phyloP scores from a whole-genome alignment of 2,797 vertebrate genomes.

The Darevskia nairensis region DNA sequence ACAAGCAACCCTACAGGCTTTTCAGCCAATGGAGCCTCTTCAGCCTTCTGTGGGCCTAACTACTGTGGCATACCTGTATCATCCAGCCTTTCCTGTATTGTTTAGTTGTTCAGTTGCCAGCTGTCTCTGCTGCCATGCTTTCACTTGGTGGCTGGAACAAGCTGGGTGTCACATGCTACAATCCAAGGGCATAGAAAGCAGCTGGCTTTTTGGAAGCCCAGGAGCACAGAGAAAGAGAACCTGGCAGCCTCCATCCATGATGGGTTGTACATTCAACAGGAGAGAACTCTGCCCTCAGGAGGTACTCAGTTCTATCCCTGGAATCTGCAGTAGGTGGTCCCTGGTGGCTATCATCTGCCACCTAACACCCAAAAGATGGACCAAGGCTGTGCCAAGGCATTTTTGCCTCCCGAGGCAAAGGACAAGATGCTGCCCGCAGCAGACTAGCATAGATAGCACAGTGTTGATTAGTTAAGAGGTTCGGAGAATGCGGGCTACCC shows the following conservation, averaged over 20 bases:
- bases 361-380: too few species aligned
- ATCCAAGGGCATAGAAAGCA: background rate
- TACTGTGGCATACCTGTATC: background rate
- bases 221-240: too few species aligned
- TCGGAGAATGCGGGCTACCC: too few species aligned
- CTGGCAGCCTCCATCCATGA: too few species aligned
- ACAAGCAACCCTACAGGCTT: background rate
- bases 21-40: background rate
- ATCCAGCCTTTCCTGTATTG: background rate
- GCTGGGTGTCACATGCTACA: background rate
- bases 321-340: too few species aligned
- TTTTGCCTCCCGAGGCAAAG: too few species aligned
- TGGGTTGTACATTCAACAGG: too few species aligned
- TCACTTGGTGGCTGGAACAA: background rate
- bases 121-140: background rate
- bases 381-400: too few species aligned
- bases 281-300: too few species aligned
- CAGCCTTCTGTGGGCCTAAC: background rate
- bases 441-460: background rate
- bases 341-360: too few species aligned
- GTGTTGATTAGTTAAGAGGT: background rate
- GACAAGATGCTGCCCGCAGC: background rate
- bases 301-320: too few species aligned
- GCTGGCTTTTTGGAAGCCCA: background rate
- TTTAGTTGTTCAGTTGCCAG: background rate